phyloP scores from a whole-genome alignment of 1,140 invertebrate species.

The Dinoponera quadriceps region DNA sequence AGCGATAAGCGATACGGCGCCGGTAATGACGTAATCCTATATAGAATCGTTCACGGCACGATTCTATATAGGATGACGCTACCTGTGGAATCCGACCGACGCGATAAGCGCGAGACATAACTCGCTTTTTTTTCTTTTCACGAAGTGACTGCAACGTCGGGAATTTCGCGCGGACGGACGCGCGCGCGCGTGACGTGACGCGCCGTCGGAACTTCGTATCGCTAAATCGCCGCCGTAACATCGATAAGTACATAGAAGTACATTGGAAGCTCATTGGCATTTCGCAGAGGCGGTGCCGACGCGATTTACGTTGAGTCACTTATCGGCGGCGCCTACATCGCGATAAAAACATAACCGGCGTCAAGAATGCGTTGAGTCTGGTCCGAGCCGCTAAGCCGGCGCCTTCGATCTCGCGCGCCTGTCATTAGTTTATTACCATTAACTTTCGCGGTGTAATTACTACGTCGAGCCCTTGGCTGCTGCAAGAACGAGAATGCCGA shows the following conservation, averaged over 20 bases:
- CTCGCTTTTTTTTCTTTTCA: slow-evolving; percentile 25
- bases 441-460: slow-evolving; percentile 59
- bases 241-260: slow-evolving; percentile 35
- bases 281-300: slow-evolving; percentile 42
- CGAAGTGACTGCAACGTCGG: not conserved
- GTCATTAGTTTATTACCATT: slow-evolving; percentile 72
- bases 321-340: slow-evolving; percentile 42
- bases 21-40: not conserved
- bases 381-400: slow-evolving; percentile 41
- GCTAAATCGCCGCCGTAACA: slow-evolving; percentile 23
- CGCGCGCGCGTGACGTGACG: not conserved
- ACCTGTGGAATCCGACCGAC: not conserved
- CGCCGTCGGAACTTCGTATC: slow-evolving; percentile 14
- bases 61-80: slow-evolving; percentile 9
- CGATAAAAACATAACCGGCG: slow-evolving; percentile 57
- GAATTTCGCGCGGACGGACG: slow-evolving; percentile 17
- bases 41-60: not conserved
- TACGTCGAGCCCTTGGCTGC: slow-evolving; percentile 20
- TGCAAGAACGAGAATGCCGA: slow-evolving; percentile 22
- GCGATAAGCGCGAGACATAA: slow-evolving; percentile 28
- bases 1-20: not conserved
- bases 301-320: slow-evolving; percentile 53
- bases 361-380: slow-evolving; percentile 28
- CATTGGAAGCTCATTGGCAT: slow-evolving; percentile 13
- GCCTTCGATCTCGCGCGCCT: slow-evolving; percentile 45